Percentiles rank a stretch among this genome's conserved stretches.
Conservation (phyloP, 2,113 vertebrate genomes). For the Neotragus pygmaeus region DNA sequence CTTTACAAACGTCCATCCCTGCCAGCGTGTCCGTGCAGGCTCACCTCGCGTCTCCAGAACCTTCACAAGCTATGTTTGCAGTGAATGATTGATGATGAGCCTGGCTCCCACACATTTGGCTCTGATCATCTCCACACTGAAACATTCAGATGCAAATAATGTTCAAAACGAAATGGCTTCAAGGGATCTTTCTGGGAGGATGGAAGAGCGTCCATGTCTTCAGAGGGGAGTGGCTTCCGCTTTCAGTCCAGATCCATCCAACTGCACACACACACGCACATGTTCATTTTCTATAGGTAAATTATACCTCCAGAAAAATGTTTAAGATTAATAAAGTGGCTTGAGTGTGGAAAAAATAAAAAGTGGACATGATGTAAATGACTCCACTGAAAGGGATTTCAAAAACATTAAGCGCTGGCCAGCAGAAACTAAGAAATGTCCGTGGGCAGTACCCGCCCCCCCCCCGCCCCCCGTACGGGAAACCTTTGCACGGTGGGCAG, state of each 20-base stretch:
- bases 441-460: not conserved
- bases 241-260: not conserved
- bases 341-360: not conserved
- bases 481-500: constrained; percentile 6
- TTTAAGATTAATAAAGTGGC: not conserved
- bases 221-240: not conserved
- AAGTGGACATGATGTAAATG: not conserved
- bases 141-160: constrained; percentile 2
- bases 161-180: not conserved
- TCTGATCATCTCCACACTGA: constrained; percentile 3
- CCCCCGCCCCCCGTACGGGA: not conserved
- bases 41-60: not conserved
- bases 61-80: not conserved
- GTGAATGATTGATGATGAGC: not conserved
- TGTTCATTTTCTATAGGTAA: not conserved
- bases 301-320: not conserved
- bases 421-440: not conserved
- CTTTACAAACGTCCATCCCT: not conserved
- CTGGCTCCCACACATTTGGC: not conserved
- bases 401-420: not conserved
- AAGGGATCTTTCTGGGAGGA: not conserved
- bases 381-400: not conserved
- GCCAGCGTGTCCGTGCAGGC: not conserved
- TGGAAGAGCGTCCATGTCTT: not conserved
- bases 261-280: not conserved